Base-by-base conservation (phyloP, 1,140 invertebrate genomes). In the Papilio polytes region DNA sequence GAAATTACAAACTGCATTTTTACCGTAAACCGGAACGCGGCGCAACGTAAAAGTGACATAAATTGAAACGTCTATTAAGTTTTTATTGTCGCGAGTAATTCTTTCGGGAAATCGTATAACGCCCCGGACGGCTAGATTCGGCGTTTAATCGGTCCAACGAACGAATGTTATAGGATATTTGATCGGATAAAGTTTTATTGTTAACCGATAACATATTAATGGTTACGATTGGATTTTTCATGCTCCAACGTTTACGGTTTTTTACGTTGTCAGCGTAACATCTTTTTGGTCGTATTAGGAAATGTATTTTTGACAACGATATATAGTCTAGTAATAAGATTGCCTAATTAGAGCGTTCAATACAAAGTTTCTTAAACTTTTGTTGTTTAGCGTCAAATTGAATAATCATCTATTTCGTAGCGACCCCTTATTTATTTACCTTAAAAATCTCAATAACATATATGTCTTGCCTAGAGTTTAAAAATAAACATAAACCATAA, bases 21-120 rank as follows among this genome's bases (percentile, higher is more conserved):
- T 86, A 81, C 84, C 84, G 79, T 86, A 84, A 81, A 88, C 85
- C 80, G 85, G 78, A 82, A 81, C 80, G 81, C 26, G 13, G 63
- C 51, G 56, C 51, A 78, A 82, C 83, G 87, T 87, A 84, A 85
- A 89, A 84, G 85, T 89, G 80, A 83, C 84, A 88, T 88, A 91
- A 90, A 91, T 91, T 83, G 83, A 77, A 82, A 78, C 81, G 83
- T 81, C 87, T 88, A 88, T 90, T 91, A 90, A 90, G 85, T 88
- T 89, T 90, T 92, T 92, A 92, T 83, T 82, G 84, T 44, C 74
- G 74, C 70, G 76, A 74, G 84, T 85, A 85, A 90, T 85, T 78
- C 81, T 88, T 86, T 86, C 79, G 85, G 76, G 80, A 83, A 85
- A 85, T 85, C 82, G 85, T 80, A 80, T 83, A 80, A 80, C 81